Base-by-base conservation (phyloP, 1,140 invertebrate species). In the Lysiphlebus fabarum region DNA sequence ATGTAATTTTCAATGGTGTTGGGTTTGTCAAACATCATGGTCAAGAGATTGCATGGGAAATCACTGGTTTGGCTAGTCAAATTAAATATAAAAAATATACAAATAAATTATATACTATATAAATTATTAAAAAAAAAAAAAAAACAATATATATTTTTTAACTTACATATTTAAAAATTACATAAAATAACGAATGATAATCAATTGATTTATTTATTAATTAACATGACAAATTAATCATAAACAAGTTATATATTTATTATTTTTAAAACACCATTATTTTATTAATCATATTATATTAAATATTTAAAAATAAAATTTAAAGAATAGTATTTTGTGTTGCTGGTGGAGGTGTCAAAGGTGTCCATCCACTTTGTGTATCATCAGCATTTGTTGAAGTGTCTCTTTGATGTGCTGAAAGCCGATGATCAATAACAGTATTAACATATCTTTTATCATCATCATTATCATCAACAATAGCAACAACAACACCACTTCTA, bases 1-100 rank as follows among this genome's bases (percentile, higher is more conserved):
- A 5, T 95, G 92, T 76, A 81, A 81, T 33, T 89, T 85, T 65
- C 87, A 93, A 65, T 95, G 92, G 92, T 95, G 92, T 75, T 95
- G 92, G 92, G 80, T 94, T 8, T 95, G 92, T 72, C 89, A 92
- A 75, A 87, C 85, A 2, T 82, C 86, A 65, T 95, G 92, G 92
- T 90, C 87, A 1, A 81, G 90, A 67, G 87, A 91, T 8, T 95
- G 92, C 71, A 92, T 92, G 88, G 90, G 86, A 6, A 87, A 84
- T 70, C 91, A 95, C 75, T 95, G 92, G 92, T 95, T 95, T 76
- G 90, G 89, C 56, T 92, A 82, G 83, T 50, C 17, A 26, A 26
- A n/a, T n/a, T n/a, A n/a, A n/a, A n/a, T n/a, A n/a, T n/a, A n/a
- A n/a, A n/a, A n/a, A n/a, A n/a, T n/a, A n/a, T n/a, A n/a, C n/a